A percentile compares a stretch with the other conserved stretches of the same genome.
Conservation (phyloP, 1,140 invertebrate genomes). For the Phymastichus coffea region DNA sequence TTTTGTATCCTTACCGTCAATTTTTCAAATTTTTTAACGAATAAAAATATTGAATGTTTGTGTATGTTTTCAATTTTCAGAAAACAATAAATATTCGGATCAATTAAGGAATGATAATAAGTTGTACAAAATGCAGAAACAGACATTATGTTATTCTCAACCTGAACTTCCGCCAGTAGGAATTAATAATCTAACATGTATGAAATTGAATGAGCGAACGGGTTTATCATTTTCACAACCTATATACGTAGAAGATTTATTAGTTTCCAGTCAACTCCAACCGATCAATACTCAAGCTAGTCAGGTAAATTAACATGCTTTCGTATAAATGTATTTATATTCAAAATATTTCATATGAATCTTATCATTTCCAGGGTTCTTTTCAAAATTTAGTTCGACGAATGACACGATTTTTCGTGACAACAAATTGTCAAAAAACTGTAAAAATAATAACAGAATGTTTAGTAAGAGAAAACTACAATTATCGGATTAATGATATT, state of each 20-base stretch:
- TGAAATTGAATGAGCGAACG: slow-evolving; percentile 45
- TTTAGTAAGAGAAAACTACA: slow-evolving; percentile 66
- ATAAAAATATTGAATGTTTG: no score
- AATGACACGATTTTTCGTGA: slow-evolving; percentile 91
- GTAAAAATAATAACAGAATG: slow-evolving; percentile 62
- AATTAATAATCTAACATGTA: slow-evolving; percentile 34
- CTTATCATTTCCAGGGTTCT: slow-evolving; percentile 57
- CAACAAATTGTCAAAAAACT: slow-evolving; percentile 64
- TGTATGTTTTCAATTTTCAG: no score
- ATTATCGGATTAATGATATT: slow-evolving; percentile 60
- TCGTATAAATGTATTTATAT: slow-evolving; percentile 14
- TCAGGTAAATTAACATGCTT: slow-evolving; percentile 42
- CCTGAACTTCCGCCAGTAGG: slow-evolving; percentile 44
- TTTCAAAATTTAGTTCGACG: slow-evolving; percentile 82
- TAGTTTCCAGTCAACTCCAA: slow-evolving; percentile 75
- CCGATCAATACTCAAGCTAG: slow-evolving; percentile 61
- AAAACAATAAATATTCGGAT: no score
- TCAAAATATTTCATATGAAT: slow-evolving; percentile 6
- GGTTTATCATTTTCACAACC: slow-evolving; percentile 85
- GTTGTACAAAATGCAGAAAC: no score
- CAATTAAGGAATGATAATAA: no score
- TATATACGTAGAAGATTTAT: slow-evolving; percentile 76
- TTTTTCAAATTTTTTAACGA: no score
- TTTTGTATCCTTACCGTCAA: no score
- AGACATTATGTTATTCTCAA: slow-evolving; percentile 46